Conservation (phyloP, 2,113 vertebrate genomes). For the Tenebrosternarchus preto region DNA sequence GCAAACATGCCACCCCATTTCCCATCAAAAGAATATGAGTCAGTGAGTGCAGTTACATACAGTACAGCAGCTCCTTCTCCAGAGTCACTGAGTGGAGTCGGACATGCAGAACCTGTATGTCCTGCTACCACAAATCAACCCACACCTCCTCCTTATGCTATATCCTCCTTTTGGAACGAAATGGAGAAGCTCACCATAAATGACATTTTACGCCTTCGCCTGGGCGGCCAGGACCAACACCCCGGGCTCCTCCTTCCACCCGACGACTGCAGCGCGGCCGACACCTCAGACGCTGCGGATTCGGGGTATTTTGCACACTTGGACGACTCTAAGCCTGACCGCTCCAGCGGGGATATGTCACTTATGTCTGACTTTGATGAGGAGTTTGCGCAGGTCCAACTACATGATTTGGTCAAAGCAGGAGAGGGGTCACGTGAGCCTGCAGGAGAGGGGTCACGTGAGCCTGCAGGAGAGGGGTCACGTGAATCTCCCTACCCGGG, state of each 20-base stretch:
- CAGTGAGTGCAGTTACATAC: background rate
- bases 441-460: background rate
- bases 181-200: constrained; percentile 80
- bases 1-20: background rate
- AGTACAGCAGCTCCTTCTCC: background rate
- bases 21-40: constrained; percentile 16
- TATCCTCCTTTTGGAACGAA: constrained; percentile 78
- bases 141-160: constrained; percentile 64
- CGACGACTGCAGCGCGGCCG: constrained; percentile 52
- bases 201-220: constrained; percentile 71
- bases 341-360: constrained; percentile 33
- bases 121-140: constrained; percentile 22
- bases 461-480: background rate
- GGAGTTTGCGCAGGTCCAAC: constrained; percentile 39
- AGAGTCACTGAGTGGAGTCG: constrained; percentile 18
- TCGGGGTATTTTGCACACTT: constrained; percentile 60
- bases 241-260: constrained; percentile 50
- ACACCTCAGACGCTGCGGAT: constrained; percentile 51
- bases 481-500: constrained; percentile 16
- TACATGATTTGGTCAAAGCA: constrained; percentile 16
- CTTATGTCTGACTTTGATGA: constrained; percentile 43
- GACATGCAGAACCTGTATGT: constrained; percentile 30
- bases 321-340: constrained; percentile 50
- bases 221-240: constrained; percentile 41
- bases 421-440: background rate